These are phyloP conservation scores for Megaceryle torquata DNA, from an alignment of 2,113 vertebrate species.

Conservation along the genomic window DNA sequence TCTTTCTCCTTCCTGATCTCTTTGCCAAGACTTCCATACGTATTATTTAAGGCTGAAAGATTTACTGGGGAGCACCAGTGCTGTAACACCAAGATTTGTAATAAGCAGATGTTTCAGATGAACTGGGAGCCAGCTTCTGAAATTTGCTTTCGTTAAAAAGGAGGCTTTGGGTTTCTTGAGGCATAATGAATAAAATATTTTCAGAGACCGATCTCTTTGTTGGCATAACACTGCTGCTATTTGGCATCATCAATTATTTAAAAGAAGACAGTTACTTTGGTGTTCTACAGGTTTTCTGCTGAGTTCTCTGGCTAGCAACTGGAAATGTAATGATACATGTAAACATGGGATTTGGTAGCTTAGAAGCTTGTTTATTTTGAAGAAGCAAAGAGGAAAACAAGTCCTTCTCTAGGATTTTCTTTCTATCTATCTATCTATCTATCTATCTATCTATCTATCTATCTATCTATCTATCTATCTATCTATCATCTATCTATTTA, in stretches of 20 bases:
- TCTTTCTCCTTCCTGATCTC: background rate
- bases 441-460: background rate
- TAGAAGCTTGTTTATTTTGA: slow-evolving; percentile 16
- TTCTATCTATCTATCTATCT: background rate
- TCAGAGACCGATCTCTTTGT: slow-evolving; percentile 50
- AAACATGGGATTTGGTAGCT: slow-evolving; percentile 11
- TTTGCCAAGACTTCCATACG: slow-evolving; percentile 52
- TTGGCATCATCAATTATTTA: slow-evolving; percentile 65
- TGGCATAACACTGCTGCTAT: slow-evolving; percentile 54
- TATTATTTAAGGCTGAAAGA: slow-evolving; percentile 59
- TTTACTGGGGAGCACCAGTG: slow-evolving; percentile 49
- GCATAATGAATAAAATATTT: slow-evolving; percentile 65
- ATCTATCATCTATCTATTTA: background rate
- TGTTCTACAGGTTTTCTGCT: slow-evolving; percentile 49
- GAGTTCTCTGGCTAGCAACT: slow-evolving; percentile 40
- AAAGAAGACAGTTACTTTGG: slow-evolving; percentile 18
- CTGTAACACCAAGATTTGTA: slow-evolving; percentile 33
- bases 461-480: background rate
- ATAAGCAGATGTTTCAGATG: slow-evolving; percentile 67
- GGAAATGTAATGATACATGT: slow-evolving; percentile 45
- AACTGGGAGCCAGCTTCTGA: slow-evolving; percentile 1
- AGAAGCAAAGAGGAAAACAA: background rate
- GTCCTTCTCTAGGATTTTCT: background rate
- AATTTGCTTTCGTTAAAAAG: slow-evolving; percentile 14
- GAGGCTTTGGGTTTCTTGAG: slow-evolving; percentile 37